A percentile compares a stretch with the other conserved stretches of the same genome.
Evolutionary conservation across 1,140 invertebrate genomes (phyloP).

Genomic region (Tyrophagus putrescentiae): DNA sequence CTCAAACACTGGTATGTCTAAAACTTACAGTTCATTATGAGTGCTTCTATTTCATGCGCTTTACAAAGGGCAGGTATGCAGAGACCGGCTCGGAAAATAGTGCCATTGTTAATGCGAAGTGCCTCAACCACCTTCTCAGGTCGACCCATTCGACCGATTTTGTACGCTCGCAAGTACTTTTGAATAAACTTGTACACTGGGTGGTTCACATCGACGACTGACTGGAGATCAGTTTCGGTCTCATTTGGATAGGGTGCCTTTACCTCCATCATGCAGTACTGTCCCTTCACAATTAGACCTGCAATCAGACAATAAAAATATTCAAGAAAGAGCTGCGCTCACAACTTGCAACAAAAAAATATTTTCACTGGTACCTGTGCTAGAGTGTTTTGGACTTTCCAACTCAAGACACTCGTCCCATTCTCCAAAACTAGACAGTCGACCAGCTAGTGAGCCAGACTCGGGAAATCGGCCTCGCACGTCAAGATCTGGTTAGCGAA

Average conservation of each 20-base stretch:
- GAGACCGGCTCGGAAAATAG: slow-evolving; percentile 1
- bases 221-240: background rate
- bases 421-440: slow-evolving; percentile 21
- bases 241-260: slow-evolving; percentile 6
- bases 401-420: slow-evolving; percentile 21
- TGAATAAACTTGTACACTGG: background rate
- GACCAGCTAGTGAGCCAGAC: slow-evolving; percentile 2
- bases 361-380: too few relatives aligned
- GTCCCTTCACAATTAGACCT: slow-evolving; percentile 12
- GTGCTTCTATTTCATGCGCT: slow-evolving; percentile 9
- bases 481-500: slow-evolving; percentile 3
- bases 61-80: slow-evolving; percentile 13
- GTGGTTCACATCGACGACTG: background rate
- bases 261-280: slow-evolving; percentile 20
- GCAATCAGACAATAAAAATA: too few relatives aligned
- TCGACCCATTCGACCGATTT: background rate
- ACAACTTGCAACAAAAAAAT: too few relatives aligned
- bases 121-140: slow-evolving; percentile 3
- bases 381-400: background rate
- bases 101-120: background rate
- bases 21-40: slow-evolving; percentile 14
- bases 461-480: slow-evolving; percentile 9
- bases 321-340: too few relatives aligned
- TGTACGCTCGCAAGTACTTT: background rate
- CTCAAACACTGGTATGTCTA: background rate